Conservation (phyloP, 2,888 invertebrate genomes). For the Lasioglossum figueresi region DNA sequence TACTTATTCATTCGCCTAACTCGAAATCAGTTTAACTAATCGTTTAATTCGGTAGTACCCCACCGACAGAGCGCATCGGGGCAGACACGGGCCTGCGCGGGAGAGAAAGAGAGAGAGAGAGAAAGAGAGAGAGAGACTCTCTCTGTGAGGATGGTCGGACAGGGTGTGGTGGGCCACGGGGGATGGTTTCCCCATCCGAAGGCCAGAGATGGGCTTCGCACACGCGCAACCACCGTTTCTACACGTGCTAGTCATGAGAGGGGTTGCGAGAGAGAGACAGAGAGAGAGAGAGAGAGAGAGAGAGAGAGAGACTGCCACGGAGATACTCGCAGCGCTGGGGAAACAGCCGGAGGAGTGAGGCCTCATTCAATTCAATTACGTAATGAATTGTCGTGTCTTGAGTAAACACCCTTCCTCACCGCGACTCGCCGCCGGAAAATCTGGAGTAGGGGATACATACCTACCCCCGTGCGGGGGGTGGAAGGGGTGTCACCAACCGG, state of each 20-base stretch:
- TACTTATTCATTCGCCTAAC: constrained; percentile 84
- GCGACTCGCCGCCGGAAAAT: constrained; percentile 75
- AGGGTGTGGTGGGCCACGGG: constrained; percentile 56
- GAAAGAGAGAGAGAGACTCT: neutral
- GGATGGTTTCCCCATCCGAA: constrained; percentile 33
- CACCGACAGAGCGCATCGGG: constrained; percentile 41
- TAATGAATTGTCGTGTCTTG: constrained; percentile 84
- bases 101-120: neutral
- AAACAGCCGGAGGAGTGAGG: constrained; percentile 69
- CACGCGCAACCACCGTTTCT: constrained; percentile 58
- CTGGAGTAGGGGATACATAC: constrained; percentile 56
- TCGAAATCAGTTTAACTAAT: constrained; percentile 85
- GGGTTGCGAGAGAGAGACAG: neutral
- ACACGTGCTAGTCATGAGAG: constrained; percentile 53
- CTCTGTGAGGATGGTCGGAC: constrained; percentile 11
- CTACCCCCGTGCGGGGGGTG: neutral
- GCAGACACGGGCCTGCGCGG: constrained; percentile 42
- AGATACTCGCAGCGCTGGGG: constrained; percentile 50
- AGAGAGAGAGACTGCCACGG: constrained; percentile 26
- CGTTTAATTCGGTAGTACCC: constrained; percentile 83
- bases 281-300: neutral
- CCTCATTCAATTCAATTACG: constrained; percentile 84
- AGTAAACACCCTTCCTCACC: constrained; percentile 83
- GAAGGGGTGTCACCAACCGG: constrained; percentile 33
- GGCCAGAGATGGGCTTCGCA: constrained; percentile 50